phyloP scores from a whole-genome alignment of 2,888 invertebrate genomes.

The Cordilura impudica region DNA sequence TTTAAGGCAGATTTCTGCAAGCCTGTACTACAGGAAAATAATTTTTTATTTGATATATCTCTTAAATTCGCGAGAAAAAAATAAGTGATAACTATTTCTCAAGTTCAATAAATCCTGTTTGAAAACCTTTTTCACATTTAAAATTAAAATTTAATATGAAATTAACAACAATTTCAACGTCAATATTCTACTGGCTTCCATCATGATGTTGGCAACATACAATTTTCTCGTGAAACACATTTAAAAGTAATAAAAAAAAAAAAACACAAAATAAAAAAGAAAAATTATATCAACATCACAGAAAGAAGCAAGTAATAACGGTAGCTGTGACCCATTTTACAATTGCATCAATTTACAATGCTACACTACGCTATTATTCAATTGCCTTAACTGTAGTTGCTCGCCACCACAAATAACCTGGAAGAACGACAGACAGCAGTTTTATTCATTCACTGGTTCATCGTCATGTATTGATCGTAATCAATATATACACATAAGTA shows the following conservation, averaged over 20 bases:
- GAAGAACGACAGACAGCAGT: constrained; percentile 36
- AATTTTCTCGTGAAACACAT: neutral
- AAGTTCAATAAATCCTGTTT: too few relatives aligned
- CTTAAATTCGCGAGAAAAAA: too few relatives aligned
- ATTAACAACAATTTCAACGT: constrained; percentile 24
- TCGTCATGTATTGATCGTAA: constrained; percentile 37
- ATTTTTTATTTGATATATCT: too few relatives aligned
- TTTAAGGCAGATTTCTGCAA: too few relatives aligned
- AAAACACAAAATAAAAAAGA: neutral
- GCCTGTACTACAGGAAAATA: too few relatives aligned
- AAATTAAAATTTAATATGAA: constrained; percentile 35
- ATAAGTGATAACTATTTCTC: too few relatives aligned
- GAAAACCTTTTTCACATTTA: too few relatives aligned
- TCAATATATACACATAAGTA: constrained; percentile 1
- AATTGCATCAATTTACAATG: constrained; percentile 24
- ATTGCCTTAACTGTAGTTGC: constrained; percentile 27
- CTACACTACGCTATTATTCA: constrained; percentile 34
- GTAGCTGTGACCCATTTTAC: constrained; percentile 56
- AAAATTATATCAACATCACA: constrained; percentile 30
- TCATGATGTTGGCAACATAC: constrained; percentile 19
- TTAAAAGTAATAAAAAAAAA: constrained; percentile 3
- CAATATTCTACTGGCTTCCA: constrained; percentile 1
- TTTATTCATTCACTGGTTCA: constrained; percentile 31
- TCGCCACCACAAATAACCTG: neutral
- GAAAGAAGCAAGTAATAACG: constrained; percentile 32